A percentile compares a stretch with the other conserved stretches of the same genome.
Conservation (phyloP, 2,113 vertebrate genomes). For the Malurus cyaneus region DNA sequence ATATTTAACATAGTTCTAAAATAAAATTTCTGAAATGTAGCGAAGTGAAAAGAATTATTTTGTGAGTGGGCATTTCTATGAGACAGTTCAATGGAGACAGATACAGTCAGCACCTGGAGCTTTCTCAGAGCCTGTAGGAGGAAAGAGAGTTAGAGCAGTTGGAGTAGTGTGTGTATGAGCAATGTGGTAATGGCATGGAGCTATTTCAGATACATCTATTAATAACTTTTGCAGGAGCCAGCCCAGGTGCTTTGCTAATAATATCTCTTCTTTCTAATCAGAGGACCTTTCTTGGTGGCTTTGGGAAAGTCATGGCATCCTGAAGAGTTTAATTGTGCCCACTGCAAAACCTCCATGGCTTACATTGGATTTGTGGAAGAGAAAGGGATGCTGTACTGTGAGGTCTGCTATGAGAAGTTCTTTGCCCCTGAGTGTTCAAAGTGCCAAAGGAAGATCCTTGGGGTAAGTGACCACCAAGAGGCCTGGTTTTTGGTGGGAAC, state of each 20-base stretch:
- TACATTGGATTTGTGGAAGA: conserved; percentile 94
- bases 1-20: background rate
- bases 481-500: background rate
- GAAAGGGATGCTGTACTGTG: conserved; percentile 87
- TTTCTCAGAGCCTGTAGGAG: background rate
- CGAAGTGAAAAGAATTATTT: background rate
- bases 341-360: conserved; percentile 89
- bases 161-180: background rate
- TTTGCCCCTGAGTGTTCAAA: conserved; percentile 89
- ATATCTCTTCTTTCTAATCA: conserved; percentile 61
- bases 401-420: conserved; percentile 92
- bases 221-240: background rate
- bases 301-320: conserved; percentile 97
- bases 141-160: background rate
- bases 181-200: background rate
- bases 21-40: background rate
- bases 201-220: background rate
- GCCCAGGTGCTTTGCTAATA: background rate
- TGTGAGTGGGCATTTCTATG: background rate
- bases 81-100: background rate
- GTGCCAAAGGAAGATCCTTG: conserved; percentile 93
- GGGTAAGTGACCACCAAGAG: conserved; percentile 77
- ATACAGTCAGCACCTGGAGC: background rate
- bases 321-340: conserved; percentile 92
- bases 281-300: conserved; percentile 95